Conservation (phyloP, 64 coral and sea anemone species). For the Montipora efflorescens region DNA sequence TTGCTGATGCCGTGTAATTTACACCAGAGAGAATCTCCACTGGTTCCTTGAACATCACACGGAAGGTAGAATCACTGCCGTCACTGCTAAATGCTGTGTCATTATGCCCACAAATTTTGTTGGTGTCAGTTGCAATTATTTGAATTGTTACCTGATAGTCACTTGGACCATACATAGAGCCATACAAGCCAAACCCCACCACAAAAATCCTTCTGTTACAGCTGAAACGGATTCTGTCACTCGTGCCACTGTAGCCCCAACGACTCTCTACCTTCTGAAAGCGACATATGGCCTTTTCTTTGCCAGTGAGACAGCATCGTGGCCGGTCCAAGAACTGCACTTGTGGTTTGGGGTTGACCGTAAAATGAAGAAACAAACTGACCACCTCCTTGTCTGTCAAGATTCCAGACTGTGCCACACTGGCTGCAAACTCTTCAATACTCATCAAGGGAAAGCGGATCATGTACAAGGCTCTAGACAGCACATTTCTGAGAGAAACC, state of each 20-base stretch:
- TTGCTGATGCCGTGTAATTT: slow-evolving; percentile 87
- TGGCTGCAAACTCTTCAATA: slow-evolving; percentile 92
- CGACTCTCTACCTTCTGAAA: slow-evolving; percentile 97
- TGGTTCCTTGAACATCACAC: slow-evolving; percentile 98
- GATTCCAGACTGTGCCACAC: slow-evolving; percentile 84
- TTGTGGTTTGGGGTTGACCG: slow-evolving; percentile 91
- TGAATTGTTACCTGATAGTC: slow-evolving; percentile 97
- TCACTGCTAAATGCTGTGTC: slow-evolving; percentile 98
- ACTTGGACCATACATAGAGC: slow-evolving; percentile 95
- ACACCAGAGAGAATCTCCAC: slow-evolving; percentile 85
- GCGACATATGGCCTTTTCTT: slow-evolving; percentile 89
- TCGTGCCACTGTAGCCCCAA: slow-evolving; percentile 99
- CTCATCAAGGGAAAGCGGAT: slow-evolving; percentile 97
- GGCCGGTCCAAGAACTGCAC: slow-evolving; percentile 91
- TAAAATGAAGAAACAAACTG: slow-evolving; percentile 92
- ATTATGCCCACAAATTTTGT: slow-evolving; percentile 86
- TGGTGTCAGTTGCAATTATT: slow-evolving; percentile 83
- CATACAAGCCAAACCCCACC: slow-evolving; percentile 94
- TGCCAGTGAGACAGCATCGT: slow-evolving; percentile 93
- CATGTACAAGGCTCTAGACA: slow-evolving; percentile 86
- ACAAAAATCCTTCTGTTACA: slow-evolving; percentile 94
- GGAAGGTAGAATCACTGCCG: slow-evolving; percentile 83
- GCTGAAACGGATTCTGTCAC: slow-evolving; percentile 94
- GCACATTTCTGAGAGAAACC: slow-evolving; percentile 68
- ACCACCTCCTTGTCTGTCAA: slow-evolving; percentile 96